Evolutionary conservation across 2,797 vertebrate genomes (phyloP).

Genomic region (Mormyrops attenuatus): DNA sequence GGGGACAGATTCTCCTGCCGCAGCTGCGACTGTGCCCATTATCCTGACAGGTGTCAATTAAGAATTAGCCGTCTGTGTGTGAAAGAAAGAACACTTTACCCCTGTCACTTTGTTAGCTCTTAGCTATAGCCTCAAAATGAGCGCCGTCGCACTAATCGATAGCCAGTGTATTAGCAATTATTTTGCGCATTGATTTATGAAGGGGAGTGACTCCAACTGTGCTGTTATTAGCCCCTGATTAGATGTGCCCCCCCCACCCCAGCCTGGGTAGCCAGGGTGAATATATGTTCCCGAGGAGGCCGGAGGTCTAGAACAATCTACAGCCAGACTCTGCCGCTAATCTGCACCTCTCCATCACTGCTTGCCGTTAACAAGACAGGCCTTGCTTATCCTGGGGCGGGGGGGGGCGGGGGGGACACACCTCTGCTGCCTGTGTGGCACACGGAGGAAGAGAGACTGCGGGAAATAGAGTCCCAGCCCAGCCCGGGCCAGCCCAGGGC

Average conservation of each 20-base stretch:
- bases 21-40: constrained; percentile 94
- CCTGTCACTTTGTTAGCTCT: constrained; percentile 97
- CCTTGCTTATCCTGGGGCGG: constrained; percentile 54
- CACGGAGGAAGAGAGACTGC: not conserved
- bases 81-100: constrained; percentile 99
- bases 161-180: constrained; percentile 99
- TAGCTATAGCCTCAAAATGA: constrained; percentile 91
- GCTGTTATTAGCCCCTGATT: constrained; percentile 97
- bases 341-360: constrained; percentile 77
- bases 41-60: constrained; percentile 99
- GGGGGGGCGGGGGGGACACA: constrained; percentile 33
- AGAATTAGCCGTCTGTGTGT: constrained; percentile 98
- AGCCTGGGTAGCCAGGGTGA: constrained; percentile 52
- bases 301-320: constrained; percentile 83
- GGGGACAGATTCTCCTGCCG: constrained; percentile 86
- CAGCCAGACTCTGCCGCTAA: constrained; percentile 64
- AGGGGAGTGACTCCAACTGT: constrained; percentile 81
- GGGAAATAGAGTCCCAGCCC: constrained; percentile 35
- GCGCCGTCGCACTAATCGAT: constrained; percentile 92
- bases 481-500: constrained; percentile 19
- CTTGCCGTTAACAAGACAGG: constrained; percentile 77
- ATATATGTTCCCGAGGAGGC: constrained; percentile 79
- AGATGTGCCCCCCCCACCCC: constrained; percentile 75
- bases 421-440: constrained; percentile 33
- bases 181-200: constrained; percentile 99